A percentile compares a stretch with the other conserved stretches of the same genome.
Evolutionary conservation across 2,888 invertebrate species (phyloP).

Genomic region (Thelaira solivaga): DNA sequence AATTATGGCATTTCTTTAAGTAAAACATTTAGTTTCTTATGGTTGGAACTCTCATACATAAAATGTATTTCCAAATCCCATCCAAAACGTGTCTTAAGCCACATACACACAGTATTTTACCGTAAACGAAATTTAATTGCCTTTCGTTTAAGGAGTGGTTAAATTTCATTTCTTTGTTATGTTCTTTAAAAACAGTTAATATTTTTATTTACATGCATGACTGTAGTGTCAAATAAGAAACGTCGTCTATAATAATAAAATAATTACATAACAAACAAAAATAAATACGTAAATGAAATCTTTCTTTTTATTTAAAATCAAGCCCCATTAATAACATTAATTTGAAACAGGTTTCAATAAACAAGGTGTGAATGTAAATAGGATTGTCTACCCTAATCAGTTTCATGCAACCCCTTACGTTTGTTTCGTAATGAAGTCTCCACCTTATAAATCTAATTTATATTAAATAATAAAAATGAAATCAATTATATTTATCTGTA

Average conservation of each 20-base stretch:
- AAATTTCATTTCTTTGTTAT: not conserved
- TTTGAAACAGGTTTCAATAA: not conserved
- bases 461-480: conserved; percentile 12
- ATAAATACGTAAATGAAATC: not conserved
- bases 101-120: no score
- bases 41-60: no score
- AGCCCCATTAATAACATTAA: not conserved
- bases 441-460: conserved; percentile 19
- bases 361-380: conserved; percentile 33
- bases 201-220: not conserved
- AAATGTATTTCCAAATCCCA: no score
- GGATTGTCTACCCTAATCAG: conserved; percentile 36
- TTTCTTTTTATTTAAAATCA: not conserved
- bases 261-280: no score
- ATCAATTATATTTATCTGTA: not conserved
- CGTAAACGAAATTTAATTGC: not conserved
- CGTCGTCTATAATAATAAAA: no score
- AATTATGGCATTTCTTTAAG: no score
- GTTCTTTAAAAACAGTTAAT: not conserved
- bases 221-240: no score
- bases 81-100: no score
- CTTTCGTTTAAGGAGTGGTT: not conserved
- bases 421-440: conserved; percentile 19
- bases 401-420: not conserved
- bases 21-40: no score